Percentiles rank a stretch among this genome's conserved stretches.
Evolutionary conservation across 2,888 invertebrate genomes (phyloP).

Genomic region (Caenorhabditis sp.): DNA sequence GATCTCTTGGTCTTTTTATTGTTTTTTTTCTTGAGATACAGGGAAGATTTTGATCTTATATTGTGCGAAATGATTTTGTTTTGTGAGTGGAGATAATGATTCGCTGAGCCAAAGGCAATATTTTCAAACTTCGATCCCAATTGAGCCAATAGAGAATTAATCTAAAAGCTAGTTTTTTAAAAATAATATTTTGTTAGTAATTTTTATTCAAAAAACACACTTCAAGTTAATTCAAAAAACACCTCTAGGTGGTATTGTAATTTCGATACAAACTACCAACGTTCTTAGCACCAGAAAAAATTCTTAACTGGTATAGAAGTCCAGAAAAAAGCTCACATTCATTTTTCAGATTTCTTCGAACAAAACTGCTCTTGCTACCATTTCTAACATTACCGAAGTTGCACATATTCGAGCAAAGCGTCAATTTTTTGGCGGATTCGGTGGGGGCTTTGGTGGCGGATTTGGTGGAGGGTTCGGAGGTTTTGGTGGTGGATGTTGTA

Average conservation of each 20-base stretch:
- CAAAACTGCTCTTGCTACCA: constrained; percentile 6
- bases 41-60: background rate
- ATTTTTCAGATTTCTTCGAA: constrained; percentile 5
- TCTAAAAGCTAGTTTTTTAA: too few relatives aligned
- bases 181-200: too few relatives aligned
- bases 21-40: background rate
- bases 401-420: constrained; percentile 45
- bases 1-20: background rate
- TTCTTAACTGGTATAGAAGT: too few relatives aligned
- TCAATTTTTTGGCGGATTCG: constrained; percentile 33
- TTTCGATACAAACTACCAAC: too few relatives aligned
- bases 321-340: too few relatives aligned
- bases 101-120: background rate
- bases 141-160: too few relatives aligned
- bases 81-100: background rate
- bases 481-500: constrained; percentile 42
- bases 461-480: constrained; percentile 29
- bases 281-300: too few relatives aligned
- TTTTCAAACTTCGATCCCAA: too few relatives aligned
- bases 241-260: too few relatives aligned
- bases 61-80: background rate
- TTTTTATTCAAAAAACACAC: too few relatives aligned
- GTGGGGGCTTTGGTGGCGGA: too few relatives aligned
- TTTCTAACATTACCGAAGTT: background rate
- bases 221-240: too few relatives aligned